Evolutionary conservation across 2,113 vertebrate genomes (phyloP), one percentile per base, ranked within the genome.

Genomic region (Seriola dumerili): DNA sequence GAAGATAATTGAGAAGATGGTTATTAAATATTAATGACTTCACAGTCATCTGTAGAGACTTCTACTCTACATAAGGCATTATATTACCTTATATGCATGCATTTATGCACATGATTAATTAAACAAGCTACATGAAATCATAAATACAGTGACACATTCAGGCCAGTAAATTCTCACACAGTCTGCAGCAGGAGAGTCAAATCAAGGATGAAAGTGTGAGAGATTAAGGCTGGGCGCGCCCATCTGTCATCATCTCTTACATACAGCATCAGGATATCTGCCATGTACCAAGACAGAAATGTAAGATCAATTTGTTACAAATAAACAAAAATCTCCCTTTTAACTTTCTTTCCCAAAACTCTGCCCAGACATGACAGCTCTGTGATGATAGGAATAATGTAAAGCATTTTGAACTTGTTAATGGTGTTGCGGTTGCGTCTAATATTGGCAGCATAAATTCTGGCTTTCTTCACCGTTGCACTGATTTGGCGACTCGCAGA

Each of bases 111-210:
- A 59, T 8, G 12, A 66, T 46, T 34, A 66, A 70, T 82, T 44
- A 69, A 76, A 70, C 17, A 44, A 36, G 29, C 3, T 21, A 48
- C 64, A 76, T 67, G 76, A 76, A 75, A 70, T 72, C 38, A 12
- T 14, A 59, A 81, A 76, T 72, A 21, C 42, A 52, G 52, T 81
- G 87, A 93, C 90, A 90, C 66, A 90, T 84, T 89, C 34, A 89
- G 87, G 89, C 58, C 91, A 86, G 34, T 61, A 77, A 76, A 83
- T 57, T 74, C 61, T 78, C 42, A 69, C 65, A 10, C 42, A 72
- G 79, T 69, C 61, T 81, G 76, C 67, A 79, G 57, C 69, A 13
- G 16, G 55, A 80, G 62, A 81, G 58, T 86, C 65, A 80, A 72
- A 85, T 85, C 76, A 71, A 72, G 52, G 76, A 90, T 86, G 32